Conservation (phyloP, 2,113 vertebrate species). For the Chionodraco myersi region DNA sequence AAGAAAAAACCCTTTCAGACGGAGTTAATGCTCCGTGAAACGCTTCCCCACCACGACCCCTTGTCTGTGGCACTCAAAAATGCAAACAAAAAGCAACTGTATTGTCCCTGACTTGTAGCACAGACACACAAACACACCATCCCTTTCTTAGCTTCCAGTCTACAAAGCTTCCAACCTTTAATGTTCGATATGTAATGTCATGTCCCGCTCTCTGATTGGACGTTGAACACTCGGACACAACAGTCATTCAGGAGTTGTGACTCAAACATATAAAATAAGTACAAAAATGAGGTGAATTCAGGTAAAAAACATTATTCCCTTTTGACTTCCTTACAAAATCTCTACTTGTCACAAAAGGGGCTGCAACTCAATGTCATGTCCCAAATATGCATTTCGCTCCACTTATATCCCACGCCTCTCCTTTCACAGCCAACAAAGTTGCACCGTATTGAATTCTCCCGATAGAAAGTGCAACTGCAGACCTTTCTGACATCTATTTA, state of each 20-base stretch:
- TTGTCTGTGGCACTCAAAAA: slow-evolving; percentile 44
- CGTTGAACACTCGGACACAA: slow-evolving; percentile 3
- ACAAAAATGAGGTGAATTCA: not conserved
- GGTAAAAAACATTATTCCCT: slow-evolving; percentile 4
- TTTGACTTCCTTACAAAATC: slow-evolving; percentile 14
- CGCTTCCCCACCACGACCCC: slow-evolving; percentile 11
- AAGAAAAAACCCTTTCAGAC: slow-evolving; percentile 57
- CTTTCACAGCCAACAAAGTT: slow-evolving; percentile 52
- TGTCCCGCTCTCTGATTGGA: slow-evolving; percentile 32
- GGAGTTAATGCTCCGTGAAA: slow-evolving; percentile 48
- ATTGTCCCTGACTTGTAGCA: slow-evolving; percentile 23
- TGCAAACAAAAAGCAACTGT: slow-evolving; percentile 46
- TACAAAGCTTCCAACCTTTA: slow-evolving; percentile 20
- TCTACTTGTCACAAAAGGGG: slow-evolving; percentile 12
- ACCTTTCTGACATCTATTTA: slow-evolving; percentile 67
- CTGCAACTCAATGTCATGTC: slow-evolving; percentile 28
- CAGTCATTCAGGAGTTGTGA: not conserved
- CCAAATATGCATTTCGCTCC: slow-evolving; percentile 39
- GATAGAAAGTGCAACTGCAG: slow-evolving; percentile 60
- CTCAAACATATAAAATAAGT: slow-evolving; percentile 13
- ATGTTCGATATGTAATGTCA: slow-evolving; percentile 27
- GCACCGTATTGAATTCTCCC: slow-evolving; percentile 53
- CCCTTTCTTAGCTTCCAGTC: not conserved
- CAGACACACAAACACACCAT: not conserved
- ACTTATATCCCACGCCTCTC: slow-evolving; percentile 45